A percentile compares a stretch with the other conserved stretches of the same genome.
Evolutionary conservation across 2,797 vertebrate genomes (phyloP).

Genomic region (Clamator glandarius): DNA sequence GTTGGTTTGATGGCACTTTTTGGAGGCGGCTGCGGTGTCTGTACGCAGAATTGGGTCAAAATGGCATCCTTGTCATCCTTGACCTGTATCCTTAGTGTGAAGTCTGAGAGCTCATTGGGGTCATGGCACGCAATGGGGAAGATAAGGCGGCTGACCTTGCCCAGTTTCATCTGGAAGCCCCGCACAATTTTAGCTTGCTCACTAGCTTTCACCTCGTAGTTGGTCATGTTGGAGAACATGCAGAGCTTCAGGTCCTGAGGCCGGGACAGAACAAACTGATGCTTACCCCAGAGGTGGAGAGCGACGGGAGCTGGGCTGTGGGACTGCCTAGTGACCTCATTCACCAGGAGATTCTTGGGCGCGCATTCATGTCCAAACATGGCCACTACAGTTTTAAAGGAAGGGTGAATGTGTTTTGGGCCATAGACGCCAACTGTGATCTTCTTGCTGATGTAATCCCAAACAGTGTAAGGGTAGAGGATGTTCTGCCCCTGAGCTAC

Average conservation of each 20-base stretch:
- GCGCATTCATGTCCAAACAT: constrained; percentile 94
- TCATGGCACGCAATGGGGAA: constrained; percentile 88
- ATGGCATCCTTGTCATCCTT: constrained; percentile 89
- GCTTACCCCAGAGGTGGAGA: constrained; percentile 96
- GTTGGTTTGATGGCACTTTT: constrained; percentile 80
- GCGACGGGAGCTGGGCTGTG: constrained; percentile 85
- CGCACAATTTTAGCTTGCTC: constrained; percentile 86
- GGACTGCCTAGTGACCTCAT: constrained; percentile 84
- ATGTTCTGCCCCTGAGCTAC: constrained; percentile 86
- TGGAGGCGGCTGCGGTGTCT: constrained; percentile 90
- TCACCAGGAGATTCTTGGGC: constrained; percentile 91
- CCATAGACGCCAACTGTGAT: constrained; percentile 93
- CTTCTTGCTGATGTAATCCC: constrained; percentile 92
- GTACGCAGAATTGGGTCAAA: constrained; percentile 94
- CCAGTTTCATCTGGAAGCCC: constrained; percentile 93
- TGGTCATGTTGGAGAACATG: constrained; percentile 94
- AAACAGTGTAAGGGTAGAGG: constrained; percentile 85
- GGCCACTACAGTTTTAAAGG: constrained; percentile 94
- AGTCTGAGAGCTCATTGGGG: constrained; percentile 87
- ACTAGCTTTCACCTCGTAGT: constrained; percentile 86
- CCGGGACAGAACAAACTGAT: constrained; percentile 87
- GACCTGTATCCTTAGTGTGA: constrained; percentile 92
- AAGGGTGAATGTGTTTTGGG: constrained; percentile 96
- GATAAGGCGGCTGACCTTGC: constrained; percentile 91
- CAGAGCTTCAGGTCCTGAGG: constrained; percentile 93